Evolutionary conservation across 2,888 invertebrate species (phyloP).

Genomic region (Suillia variegata): DNA sequence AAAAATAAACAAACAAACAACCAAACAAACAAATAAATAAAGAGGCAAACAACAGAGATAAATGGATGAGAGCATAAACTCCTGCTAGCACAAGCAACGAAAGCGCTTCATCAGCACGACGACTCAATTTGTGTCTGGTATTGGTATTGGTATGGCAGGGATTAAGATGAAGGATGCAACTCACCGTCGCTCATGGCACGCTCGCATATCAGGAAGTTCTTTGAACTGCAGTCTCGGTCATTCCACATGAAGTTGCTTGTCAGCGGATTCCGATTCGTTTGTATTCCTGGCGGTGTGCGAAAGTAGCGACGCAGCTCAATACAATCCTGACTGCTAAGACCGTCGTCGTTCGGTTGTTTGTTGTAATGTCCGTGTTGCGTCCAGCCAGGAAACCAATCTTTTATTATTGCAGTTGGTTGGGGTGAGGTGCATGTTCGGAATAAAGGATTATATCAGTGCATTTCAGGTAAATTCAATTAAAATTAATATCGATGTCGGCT

Average conservation of each 20-base stretch:
- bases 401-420: too few relatives aligned
- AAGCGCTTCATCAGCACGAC: neutral
- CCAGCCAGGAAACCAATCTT: slow-evolving; percentile 88
- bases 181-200: slow-evolving; percentile 71
- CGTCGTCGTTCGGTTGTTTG: slow-evolving; percentile 81
- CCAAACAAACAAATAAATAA: too few relatives aligned
- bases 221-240: slow-evolving; percentile 75
- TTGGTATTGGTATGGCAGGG: neutral
- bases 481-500: neutral
- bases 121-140: too few relatives aligned
- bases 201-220: slow-evolving; percentile 79
- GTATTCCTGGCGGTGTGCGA: slow-evolving; percentile 63
- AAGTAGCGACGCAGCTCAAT: slow-evolving; percentile 76
- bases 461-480: neutral
- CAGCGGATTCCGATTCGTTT: slow-evolving; percentile 57
- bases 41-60: slow-evolving; percentile 3
- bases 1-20: neutral
- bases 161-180: slow-evolving; percentile 1
- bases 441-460: neutral
- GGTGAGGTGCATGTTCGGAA: too few relatives aligned
- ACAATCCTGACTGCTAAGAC: slow-evolving; percentile 80
- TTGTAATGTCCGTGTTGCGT: slow-evolving; percentile 70
- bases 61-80: slow-evolving; percentile 21
- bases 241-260: slow-evolving; percentile 79
- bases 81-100: neutral